Conservation (phyloP, 2,797 vertebrate genomes). For the Malacoctenus gilli region DNA sequence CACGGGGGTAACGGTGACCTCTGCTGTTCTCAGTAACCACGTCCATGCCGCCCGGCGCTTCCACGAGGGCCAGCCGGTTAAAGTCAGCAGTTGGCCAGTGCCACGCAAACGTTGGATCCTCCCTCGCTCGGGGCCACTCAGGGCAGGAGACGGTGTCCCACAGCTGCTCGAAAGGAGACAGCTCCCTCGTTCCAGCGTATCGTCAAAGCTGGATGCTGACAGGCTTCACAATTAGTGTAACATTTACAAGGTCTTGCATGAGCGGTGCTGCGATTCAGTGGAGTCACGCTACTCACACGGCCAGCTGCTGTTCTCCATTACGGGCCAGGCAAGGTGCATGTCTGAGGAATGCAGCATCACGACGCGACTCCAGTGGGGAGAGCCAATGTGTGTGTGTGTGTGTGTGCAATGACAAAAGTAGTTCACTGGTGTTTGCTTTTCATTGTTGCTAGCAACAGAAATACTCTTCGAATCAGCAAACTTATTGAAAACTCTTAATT, state of each 20-base stretch:
- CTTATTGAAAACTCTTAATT: no score
- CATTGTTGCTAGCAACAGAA: no score
- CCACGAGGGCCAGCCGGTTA: conserved; percentile 26
- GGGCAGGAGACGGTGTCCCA: conserved; percentile 44
- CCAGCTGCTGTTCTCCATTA: conserved; percentile 71
- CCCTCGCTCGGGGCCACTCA: conserved; percentile 58
- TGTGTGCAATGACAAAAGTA: no score
- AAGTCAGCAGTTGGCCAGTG: conserved; percentile 49
- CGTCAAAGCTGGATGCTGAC: conserved; percentile 69
- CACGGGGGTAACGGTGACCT: conserved; percentile 27
- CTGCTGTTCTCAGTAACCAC: conserved; percentile 52
- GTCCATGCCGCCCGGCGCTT: conserved; percentile 30
- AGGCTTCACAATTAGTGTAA: conserved; percentile 72
- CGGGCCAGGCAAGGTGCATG: conserved; percentile 55
- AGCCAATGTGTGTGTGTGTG: conserved; percentile 28
- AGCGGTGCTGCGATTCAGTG: conserved; percentile 64
- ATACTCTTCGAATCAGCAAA: no score
- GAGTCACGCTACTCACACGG: conserved; percentile 71
- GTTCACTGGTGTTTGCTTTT: no score
- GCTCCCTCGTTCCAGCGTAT: conserved; percentile 50
- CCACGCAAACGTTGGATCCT: conserved; percentile 35
- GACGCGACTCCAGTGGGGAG: conserved; percentile 17
- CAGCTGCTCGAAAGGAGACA: conserved; percentile 62
- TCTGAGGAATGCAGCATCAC: conserved; percentile 53
- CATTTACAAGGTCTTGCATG: conserved; percentile 73